These are phyloP conservation scores for Labeo rohita DNA, from an alignment of 2,113 vertebrate genomes.

Conservation along the genomic window DNA sequence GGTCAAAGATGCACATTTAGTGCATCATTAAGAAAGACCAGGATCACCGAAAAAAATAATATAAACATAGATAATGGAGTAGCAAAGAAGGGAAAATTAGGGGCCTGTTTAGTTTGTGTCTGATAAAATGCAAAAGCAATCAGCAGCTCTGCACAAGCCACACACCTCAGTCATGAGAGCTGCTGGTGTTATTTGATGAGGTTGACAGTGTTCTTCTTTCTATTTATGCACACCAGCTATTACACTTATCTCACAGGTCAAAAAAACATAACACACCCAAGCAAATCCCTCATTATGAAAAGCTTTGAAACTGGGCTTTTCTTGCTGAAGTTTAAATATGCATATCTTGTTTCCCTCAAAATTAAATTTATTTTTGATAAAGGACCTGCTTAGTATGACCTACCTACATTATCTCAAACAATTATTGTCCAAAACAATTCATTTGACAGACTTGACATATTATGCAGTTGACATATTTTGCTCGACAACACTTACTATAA, in stretches of 20 bases:
- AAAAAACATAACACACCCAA: constrained; percentile 53
- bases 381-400: neutral
- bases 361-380: neutral
- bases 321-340: constrained; percentile 59
- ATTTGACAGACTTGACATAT: neutral
- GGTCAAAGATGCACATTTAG: neutral
- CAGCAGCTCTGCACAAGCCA: constrained; percentile 62
- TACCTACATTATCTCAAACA: neutral
- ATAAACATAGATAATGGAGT: constrained; percentile 60
- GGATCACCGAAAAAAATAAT: neutral
- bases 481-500: neutral
- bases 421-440: neutral
- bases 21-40: neutral
- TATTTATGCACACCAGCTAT: constrained; percentile 62
- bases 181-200: constrained; percentile 65
- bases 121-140: constrained; percentile 48
- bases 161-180: constrained; percentile 61
- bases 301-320: constrained; percentile 39
- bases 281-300: constrained; percentile 52
- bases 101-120: constrained; percentile 42
- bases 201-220: constrained; percentile 63
- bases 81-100: constrained; percentile 49
- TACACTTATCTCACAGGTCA: constrained; percentile 66
- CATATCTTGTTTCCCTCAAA: neutral
- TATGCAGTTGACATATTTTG: neutral